Conservation (phyloP, 2,888 invertebrate species). For the Drosophila yooni region DNA sequence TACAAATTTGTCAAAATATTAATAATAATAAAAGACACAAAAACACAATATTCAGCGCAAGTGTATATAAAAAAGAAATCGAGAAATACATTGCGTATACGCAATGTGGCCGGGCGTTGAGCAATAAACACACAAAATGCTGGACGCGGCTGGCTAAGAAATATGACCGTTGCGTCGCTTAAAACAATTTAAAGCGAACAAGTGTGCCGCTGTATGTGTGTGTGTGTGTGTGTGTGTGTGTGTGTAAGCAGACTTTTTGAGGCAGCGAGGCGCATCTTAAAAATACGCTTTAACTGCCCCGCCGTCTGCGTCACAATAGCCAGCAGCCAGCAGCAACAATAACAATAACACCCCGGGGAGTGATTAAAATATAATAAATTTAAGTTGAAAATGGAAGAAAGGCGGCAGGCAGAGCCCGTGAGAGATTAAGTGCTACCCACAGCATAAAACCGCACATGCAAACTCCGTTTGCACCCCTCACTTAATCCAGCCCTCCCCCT, state of each 20-base stretch:
- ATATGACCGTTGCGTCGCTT: conserved; percentile 68
- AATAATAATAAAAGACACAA: not conserved
- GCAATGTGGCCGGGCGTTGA: conserved; percentile 44
- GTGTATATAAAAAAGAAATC: not conserved
- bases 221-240: conserved; percentile 6
- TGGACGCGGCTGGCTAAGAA: conserved; percentile 51
- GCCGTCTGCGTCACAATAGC: conserved; percentile 36
- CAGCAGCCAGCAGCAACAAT: conserved; percentile 65
- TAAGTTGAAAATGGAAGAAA: conserved; percentile 71
- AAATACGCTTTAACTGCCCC: conserved; percentile 72
- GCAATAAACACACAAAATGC: conserved; percentile 59
- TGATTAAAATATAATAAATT: conserved; percentile 85
- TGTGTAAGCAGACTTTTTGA: conserved; percentile 22
- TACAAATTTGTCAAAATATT: not conserved
- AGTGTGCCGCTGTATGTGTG: conserved; percentile 21
- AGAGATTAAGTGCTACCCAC: conserved; percentile 80
- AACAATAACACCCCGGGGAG: conserved; percentile 79
- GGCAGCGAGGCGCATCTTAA: conserved; percentile 47
- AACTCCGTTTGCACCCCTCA: conserved; percentile 36
- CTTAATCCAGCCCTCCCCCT: not conserved
- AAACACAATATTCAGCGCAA: not conserved
- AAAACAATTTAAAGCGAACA: conserved; percentile 74
- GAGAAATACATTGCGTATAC: conserved; percentile 64
- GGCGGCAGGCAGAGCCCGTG: conserved; percentile 58
- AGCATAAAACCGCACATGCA: conserved; percentile 76